Base-by-base conservation (phyloP, 92 coral and sea anemone species). In the Galaxea fascicularis region DNA sequence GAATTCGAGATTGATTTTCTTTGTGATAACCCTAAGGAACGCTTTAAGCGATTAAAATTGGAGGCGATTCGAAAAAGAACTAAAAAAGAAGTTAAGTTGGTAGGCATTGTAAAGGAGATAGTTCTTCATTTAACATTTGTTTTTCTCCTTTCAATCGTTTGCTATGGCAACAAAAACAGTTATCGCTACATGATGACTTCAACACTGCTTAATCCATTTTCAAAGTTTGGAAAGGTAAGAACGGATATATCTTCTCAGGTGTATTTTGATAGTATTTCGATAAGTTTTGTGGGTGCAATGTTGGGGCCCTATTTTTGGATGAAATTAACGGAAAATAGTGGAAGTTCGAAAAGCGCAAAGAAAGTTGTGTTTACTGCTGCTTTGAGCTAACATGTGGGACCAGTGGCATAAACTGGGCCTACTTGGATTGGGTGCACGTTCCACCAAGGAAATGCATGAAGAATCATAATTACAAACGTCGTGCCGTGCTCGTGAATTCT, bases 101-200 rank as follows among this genome's bases (percentile, higher is more conserved):
- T 70, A 39, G 52, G 27, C 10, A 28, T 66, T 15, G 28, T 60
- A 25, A 67, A 21, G 30, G 68, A 82, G 13, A 75, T 74, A 11
- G 20, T 76, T 1, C 15, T 57, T 11, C 86, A 74, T 46, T 30
- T 82, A 7, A 27, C 27, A 1, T 88, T 56, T 24, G 31, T 76
- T 17, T 58, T 83, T 57, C 41, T 88, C 14, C 56, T 88, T 51
- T 56, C 70, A 18, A 27, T 65, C 12, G 88, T 88, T 14, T 88
- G 91, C 28, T 88, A 82, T 18, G 91, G 88, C 0, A 54, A 65
- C 78, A 76, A 53, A 39, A 79, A 68, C 54, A 59, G 60, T 15
- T 35, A 82, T 57, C 88, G 82, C 10, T 82, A 65, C 14, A 51
- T 88, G 52, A 65, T 88, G 79, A 54, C 82, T 16, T 44, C 49